Evolutionary conservation across 2,888 invertebrate species (phyloP).

Genomic region (Tribolium freemani): DNA sequence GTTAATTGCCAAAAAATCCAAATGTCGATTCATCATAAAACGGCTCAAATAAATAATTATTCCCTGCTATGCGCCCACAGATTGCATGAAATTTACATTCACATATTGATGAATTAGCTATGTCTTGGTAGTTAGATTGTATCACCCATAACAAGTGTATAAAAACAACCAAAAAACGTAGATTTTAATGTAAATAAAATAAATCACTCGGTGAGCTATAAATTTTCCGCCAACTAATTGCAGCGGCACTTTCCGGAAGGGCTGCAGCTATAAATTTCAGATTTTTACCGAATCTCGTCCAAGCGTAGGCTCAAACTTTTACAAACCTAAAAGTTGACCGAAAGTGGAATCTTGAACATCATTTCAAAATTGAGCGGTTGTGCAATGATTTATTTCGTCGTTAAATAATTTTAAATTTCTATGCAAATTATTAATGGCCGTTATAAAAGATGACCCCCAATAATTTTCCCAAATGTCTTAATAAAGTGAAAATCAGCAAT

Average conservation of each 20-base stretch:
- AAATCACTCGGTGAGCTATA: neutral
- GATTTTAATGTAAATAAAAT: neutral
- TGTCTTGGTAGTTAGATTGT: neutral
- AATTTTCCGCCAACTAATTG: neutral
- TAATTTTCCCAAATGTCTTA: neutral
- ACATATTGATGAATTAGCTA: neutral
- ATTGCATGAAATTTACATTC: neutral
- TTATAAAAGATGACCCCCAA: constrained; percentile 1
- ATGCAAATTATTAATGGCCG: constrained; percentile 5
- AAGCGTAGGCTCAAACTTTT: neutral
- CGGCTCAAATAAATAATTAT: no score
- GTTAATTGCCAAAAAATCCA: neutral
- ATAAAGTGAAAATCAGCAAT: constrained; percentile 10
- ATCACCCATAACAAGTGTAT: neutral
- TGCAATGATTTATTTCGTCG: constrained; percentile 15
- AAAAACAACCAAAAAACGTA: neutral
- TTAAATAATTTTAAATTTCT: constrained; percentile 18
- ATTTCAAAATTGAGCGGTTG: constrained; percentile 9
- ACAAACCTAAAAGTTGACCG: neutral
- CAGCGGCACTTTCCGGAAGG: neutral
- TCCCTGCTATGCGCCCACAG: no score
- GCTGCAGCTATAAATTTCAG: neutral
- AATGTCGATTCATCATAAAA: no score
- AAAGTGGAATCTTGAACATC: neutral
- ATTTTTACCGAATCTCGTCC: neutral